Evolutionary conservation across 2,113 vertebrate genomes (phyloP).

Genomic region (Anguilla rostrata): DNA sequence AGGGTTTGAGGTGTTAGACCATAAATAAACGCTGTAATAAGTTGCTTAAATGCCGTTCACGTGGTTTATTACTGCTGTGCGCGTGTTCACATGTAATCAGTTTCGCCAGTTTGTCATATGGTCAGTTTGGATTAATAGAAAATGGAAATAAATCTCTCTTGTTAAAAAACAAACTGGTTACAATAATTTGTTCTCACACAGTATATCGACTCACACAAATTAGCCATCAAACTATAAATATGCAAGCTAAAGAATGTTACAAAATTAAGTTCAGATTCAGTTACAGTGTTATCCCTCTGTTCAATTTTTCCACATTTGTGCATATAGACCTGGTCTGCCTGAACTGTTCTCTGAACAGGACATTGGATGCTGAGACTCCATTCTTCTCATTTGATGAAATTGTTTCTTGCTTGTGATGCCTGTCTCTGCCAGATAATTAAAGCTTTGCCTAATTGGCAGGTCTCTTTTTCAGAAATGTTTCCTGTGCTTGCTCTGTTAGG

Average conservation of each 20-base stretch:
- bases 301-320: background rate
- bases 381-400: slow-evolving; percentile 21
- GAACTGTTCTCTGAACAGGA: background rate
- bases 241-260: background rate
- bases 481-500: slow-evolving; percentile 1
- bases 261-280: background rate
- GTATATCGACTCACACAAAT: background rate
- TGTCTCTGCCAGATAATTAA: slow-evolving; percentile 32
- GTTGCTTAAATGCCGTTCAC: background rate
- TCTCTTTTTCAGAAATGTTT: slow-evolving; percentile 29
- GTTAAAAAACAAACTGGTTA: background rate
- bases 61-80: background rate
- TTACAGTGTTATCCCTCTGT: background rate
- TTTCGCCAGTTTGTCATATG: background rate
- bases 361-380: background rate
- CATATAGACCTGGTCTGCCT: background rate
- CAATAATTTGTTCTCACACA: background rate
- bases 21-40: background rate
- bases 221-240: background rate
- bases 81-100: background rate
- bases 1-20: background rate
- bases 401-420: slow-evolving; percentile 1
- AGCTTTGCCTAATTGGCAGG: slow-evolving; percentile 26
- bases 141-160: background rate
- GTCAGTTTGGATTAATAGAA: background rate